Evolutionary conservation across 2,888 invertebrate genomes (phyloP).

Genomic region (Aporophyla lueneburgensis): DNA sequence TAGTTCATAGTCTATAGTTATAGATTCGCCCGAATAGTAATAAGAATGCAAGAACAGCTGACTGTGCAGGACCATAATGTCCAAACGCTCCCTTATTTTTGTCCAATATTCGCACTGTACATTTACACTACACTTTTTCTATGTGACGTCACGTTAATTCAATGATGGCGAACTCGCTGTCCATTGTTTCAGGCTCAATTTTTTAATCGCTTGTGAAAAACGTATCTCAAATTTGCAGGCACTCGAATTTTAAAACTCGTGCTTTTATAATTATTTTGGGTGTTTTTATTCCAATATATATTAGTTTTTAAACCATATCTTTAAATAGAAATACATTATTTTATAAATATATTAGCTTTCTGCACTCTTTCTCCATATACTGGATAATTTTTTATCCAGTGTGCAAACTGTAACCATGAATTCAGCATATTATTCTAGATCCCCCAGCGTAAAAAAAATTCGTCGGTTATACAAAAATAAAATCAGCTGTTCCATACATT

Average conservation of each 20-base stretch:
- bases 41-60: constrained; percentile 60
- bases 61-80: constrained; percentile 17
- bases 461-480: too few relatives aligned
- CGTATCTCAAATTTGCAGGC: constrained; percentile 38
- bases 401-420: too few relatives aligned
- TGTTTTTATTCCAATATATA: not conserved
- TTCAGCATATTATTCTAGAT: too few relatives aligned
- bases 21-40: constrained; percentile 32
- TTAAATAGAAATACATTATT: too few relatives aligned
- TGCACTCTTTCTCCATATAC: too few relatives aligned
- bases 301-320: too few relatives aligned
- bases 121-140: constrained; percentile 45
- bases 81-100: constrained; percentile 37
- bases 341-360: too few relatives aligned
- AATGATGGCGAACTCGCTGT: constrained; percentile 28
- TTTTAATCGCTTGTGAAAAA: constrained; percentile 28
- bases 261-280: not conserved
- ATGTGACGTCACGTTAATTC: constrained; percentile 40
- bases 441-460: too few relatives aligned
- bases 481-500: too few relatives aligned
- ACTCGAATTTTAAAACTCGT: not conserved
- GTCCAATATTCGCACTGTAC: constrained; percentile 31
- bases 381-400: too few relatives aligned
- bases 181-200: constrained; percentile 5
- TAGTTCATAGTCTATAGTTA: not conserved